Evolutionary conservation across 2,888 invertebrate species (phyloP), one percentile per base, ranked within the genome.

Genomic region (Cosmorhoe ocellata): DNA sequence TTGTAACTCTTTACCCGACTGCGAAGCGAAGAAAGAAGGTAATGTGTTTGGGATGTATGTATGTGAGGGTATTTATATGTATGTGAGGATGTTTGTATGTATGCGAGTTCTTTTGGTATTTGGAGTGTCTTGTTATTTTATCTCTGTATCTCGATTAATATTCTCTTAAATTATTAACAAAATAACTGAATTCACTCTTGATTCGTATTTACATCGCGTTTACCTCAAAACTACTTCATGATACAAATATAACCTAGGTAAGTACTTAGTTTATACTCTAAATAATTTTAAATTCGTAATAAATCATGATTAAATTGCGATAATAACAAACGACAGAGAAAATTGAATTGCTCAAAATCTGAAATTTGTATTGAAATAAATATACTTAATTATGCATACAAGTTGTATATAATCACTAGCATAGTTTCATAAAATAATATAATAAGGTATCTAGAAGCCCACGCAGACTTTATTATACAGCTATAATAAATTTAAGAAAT

Each of bases 401-500:
- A 36, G 33, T 46, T 38, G 10, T 55, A 52, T 34, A 49, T 46
- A 56, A 40, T 49, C 33, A 50, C 58, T 60, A 63, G 51, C 48
- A 58, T 57, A 56, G 37, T 51, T 52, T 14, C 36, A 50, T 30
- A 56, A 61, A 60, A 56, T 41, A 56, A 60, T 48, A 56, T 41
- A 33, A 31, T 52, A 41, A 30, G 49, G 26, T 44, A 42, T 37
- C 36, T 50, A 46, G 33, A 55, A 51, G 49, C 54, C 79, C 84
- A 87, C 74, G 74, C 82, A 82, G 84, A 84, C 76, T 83, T 81
- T 72, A 72, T 79, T 65, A 67, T 76, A 66, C 64, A 67, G 66
- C 67, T 76, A 78, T 67, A 69, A 39, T 70, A 81, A 87, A 81
- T 81, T 83, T 80, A 79, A 71, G 41, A 81, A 87, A 85, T 74